These are phyloP conservation scores for Panorpa germanica DNA, from an alignment of 2,888 invertebrate species.

Conservation along the genomic window DNA sequence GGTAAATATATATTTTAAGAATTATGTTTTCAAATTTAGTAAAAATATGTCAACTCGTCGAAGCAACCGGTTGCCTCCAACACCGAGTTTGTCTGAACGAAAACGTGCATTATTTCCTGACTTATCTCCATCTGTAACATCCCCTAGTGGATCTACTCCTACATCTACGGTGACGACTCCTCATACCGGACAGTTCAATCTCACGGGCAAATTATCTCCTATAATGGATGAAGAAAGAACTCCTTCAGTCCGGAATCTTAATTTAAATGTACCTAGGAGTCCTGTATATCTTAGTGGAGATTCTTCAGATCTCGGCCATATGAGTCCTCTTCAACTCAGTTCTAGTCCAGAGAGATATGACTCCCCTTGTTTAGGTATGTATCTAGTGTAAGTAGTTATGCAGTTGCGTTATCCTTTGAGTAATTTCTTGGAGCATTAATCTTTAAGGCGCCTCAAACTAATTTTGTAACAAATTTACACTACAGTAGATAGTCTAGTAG, in stretches of 20 bases:
- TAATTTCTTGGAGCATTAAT: too few species aligned
- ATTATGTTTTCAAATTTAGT: too few species aligned
- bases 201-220: not conserved
- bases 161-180: conserved; percentile 10
- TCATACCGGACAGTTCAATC: too few species aligned
- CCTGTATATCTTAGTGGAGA: conserved; percentile 22
- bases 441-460: too few species aligned
- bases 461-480: too few species aligned
- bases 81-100: conserved; percentile 38
- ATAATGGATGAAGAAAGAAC: not conserved
- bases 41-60: too few species aligned
- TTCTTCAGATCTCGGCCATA: conserved; percentile 35
- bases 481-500: too few species aligned
- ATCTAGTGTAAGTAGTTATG: too few species aligned
- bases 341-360: conserved; percentile 24
- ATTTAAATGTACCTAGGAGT: conserved; percentile 10
- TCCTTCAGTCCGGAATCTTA: conserved; percentile 13
- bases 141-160: conserved; percentile 10
- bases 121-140: conserved; percentile 16
- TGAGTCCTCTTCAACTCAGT: conserved; percentile 32
- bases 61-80: too few species aligned
- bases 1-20: too few species aligned
- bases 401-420: too few species aligned
- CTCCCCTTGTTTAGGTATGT: too few species aligned
- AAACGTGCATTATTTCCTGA: conserved; percentile 40